A percentile compares a stretch with the other conserved stretches of the same genome.
Evolutionary conservation across 2,888 invertebrate species (phyloP).

Genomic region (Drosophila tripunctata): DNA sequence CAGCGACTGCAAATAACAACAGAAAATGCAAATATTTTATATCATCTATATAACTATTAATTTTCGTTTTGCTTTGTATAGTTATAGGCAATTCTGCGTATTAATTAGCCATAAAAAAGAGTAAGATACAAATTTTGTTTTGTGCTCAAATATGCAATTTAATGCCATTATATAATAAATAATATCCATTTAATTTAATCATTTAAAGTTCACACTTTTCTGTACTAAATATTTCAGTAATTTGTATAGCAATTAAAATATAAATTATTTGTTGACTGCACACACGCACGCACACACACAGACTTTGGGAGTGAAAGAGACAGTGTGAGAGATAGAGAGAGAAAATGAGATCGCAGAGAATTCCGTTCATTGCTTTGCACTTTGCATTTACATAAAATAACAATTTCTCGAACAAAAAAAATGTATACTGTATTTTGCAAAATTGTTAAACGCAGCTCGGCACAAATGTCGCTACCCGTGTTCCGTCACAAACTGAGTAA

Average conservation of each 20-base stretch:
- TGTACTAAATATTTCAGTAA: conserved; percentile 51
- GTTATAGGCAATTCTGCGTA: neutral
- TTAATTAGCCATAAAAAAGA: neutral
- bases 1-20: conserved; percentile 21
- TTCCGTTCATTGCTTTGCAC: conserved; percentile 58
- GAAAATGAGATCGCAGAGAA: conserved; percentile 2
- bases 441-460: neutral
- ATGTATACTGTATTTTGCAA: neutral
- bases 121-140: neutral
- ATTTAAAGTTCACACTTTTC: conserved; percentile 33
- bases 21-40: neutral
- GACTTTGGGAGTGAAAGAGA: conserved; percentile 1
- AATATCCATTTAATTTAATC: conserved; percentile 25
- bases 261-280: conserved; percentile 35
- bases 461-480: conserved; percentile 55
- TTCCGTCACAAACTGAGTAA: conserved; percentile 51
- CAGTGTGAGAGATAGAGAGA: conserved; percentile 11
- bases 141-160: neutral
- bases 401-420: conserved; percentile 16
- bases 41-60: neutral
- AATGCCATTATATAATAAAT: neutral
- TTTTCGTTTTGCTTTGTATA: neutral
- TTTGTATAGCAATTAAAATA: conserved; percentile 48
- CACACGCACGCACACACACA: conserved; percentile 26
- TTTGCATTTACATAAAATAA: conserved; percentile 33